Base-by-base conservation (phyloP, 2,113 vertebrate genomes). In the Phoenicopterus ruber region DNA sequence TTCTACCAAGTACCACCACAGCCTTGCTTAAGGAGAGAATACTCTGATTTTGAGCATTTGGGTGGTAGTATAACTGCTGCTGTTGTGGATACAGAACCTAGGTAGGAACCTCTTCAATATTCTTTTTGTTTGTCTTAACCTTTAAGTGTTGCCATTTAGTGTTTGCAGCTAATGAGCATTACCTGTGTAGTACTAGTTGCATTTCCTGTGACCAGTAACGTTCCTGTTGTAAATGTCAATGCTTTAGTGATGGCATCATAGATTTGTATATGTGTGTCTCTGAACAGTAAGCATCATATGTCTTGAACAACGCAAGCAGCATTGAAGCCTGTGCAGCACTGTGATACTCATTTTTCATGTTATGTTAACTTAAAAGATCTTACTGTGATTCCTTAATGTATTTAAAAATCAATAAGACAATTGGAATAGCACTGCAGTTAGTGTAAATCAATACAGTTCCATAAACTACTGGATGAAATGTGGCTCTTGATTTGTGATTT, bases 101-200 rank as follows among this genome's bases (percentile, higher is more conserved):
- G 98, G 98, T 98, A 98, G 93, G 98, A 94, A 67, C 7, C 7
- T 91, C 88, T 94, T 91, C n/a, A 20, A 85, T 67, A 69, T 76
- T 92, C 3, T 82, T 88, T 94, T 81, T 94, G 5, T 85, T 72
- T 86, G 11, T 65, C 54, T 94, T 90, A 66, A 46, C 22, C 25
- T 52, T 86, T 49, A 25, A 82, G 46, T 47, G 32, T 80, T 86
- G 14, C 3, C 24, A 25, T 46, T 69, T 73, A 22, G 4, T 58
- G n/a, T 65, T 82, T 85, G 15, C 26, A 65, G 73, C 36, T 91
- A 9, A 66, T 6, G 14, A 61, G 22, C 13, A 2, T 34, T 69
- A 38, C 21, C 11, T 25, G 46, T 52, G 62, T 10, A 6, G 22
- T 36, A 18, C 2, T 82, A 36, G 52, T 22, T 69, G 13, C 2